phyloP scores from a whole-genome alignment of 1,140 invertebrate species.

The Sminthurides bifidus region DNA sequence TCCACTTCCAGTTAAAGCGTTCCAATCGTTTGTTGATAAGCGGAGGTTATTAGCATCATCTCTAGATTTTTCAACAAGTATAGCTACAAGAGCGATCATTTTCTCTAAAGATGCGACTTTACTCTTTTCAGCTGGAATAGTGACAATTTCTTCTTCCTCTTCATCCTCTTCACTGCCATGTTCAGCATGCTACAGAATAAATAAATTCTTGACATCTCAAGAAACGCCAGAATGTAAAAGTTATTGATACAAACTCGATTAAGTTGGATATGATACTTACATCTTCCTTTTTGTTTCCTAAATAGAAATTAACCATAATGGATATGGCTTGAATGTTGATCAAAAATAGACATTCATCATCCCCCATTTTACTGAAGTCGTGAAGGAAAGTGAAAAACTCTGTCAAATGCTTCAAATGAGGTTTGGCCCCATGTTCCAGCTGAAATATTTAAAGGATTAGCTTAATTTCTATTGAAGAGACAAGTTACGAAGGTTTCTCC shows the following conservation, averaged over 20 bases:
- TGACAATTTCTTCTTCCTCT: constrained; percentile 56
- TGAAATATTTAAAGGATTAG: constrained; percentile 33
- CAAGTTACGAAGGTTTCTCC: neutral
- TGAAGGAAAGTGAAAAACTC: constrained; percentile 85
- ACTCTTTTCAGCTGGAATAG: constrained; percentile 55
- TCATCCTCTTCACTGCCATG: constrained; percentile 61
- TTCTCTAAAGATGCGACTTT: constrained; percentile 84
- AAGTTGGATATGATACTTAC: constrained; percentile 37
- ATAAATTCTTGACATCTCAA: too few species aligned
- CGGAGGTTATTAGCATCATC: constrained; percentile 59
- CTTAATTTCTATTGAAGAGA: neutral
- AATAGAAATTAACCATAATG: constrained; percentile 80
- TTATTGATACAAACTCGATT: too few species aligned
- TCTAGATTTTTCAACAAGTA: constrained; percentile 74
- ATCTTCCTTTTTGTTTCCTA: constrained; percentile 62
- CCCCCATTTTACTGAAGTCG: constrained; percentile 89
- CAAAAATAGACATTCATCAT: constrained; percentile 78
- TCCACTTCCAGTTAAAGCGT: constrained; percentile 55
- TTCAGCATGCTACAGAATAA: constrained; percentile 15
- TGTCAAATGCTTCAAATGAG: constrained; percentile 71
- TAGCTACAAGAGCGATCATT: constrained; percentile 81
- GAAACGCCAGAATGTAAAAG: too few species aligned
- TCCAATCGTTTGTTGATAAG: constrained; percentile 65
- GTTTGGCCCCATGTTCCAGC: constrained; percentile 77
- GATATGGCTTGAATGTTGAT: constrained; percentile 74